Conservation (phyloP, 2,797 vertebrate species). For the Hirundo rustica region DNA sequence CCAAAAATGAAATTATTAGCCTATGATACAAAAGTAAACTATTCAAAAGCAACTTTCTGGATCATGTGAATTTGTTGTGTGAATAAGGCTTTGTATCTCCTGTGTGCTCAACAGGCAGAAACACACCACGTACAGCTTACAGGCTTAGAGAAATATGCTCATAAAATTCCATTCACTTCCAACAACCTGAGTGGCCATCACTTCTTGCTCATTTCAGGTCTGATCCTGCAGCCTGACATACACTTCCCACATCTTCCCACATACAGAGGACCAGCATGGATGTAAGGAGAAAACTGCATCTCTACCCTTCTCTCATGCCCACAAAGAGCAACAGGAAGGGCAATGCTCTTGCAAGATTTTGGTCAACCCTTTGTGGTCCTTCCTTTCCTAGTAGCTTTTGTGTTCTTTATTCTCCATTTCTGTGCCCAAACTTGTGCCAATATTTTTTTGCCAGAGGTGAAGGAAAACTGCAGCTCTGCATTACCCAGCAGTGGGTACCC, state of each 20-base stretch:
- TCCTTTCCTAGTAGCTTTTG: background rate
- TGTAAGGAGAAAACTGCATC: background rate
- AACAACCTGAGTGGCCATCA: background rate
- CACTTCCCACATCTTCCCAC: background rate
- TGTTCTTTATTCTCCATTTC: background rate
- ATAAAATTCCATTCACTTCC: background rate
- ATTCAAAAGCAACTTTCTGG: background rate
- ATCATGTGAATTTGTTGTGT: background rate
- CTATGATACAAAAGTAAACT: background rate
- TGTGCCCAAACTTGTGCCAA: background rate
- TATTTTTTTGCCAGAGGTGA: background rate
- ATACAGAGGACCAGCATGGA: fast-evolving
- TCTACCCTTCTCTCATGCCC: fast-evolving
- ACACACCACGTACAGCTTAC: fast-evolving
- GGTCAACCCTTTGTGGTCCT: fast-evolving
- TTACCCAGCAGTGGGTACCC: background rate
- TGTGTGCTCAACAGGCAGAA: background rate
- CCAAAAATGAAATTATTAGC: background rate
- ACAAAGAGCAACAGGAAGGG: background rate
- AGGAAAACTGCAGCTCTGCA: background rate
- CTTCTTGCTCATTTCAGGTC: background rate
- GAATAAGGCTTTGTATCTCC: background rate
- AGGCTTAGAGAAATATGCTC: background rate
- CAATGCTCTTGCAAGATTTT: background rate
- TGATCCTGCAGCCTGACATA: background rate